These are phyloP conservation scores for Drosophila mercatorum DNA, from an alignment of 2,888 invertebrate species.

Conservation along the genomic window DNA sequence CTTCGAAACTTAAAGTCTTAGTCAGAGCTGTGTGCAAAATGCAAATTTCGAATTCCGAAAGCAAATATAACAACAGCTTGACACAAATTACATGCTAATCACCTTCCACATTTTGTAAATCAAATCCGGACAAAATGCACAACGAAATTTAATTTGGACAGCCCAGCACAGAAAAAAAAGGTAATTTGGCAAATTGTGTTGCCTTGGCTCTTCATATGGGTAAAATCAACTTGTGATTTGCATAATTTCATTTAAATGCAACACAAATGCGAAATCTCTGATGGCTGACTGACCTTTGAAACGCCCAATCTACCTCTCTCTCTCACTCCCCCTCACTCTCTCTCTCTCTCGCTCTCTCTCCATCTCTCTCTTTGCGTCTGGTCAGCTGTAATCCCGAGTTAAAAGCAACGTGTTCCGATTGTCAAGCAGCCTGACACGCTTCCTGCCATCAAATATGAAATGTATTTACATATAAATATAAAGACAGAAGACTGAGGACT, in stretches of 20 bases:
- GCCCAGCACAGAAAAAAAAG: slow-evolving; percentile 4
- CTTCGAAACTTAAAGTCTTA: neutral
- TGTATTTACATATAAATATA: slow-evolving; percentile 21
- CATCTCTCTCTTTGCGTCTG: neutral
- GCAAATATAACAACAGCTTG: slow-evolving; percentile 22
- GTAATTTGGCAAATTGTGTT: slow-evolving; percentile 40
- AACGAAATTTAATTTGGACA: slow-evolving; percentile 15
- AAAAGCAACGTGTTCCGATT: slow-evolving; percentile 44
- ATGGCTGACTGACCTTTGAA: slow-evolving; percentile 25
- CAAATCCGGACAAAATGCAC: slow-evolving; percentile 21
- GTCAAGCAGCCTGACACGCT: slow-evolving; percentile 39
- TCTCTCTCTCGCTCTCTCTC: too few species aligned
- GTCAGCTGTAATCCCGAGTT: slow-evolving; percentile 1
- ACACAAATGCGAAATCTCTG: slow-evolving; percentile 30
- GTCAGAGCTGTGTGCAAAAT: slow-evolving; percentile 3
- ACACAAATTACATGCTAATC: slow-evolving; percentile 37
- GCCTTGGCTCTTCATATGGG: slow-evolving; percentile 19
- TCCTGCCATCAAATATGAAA: slow-evolving; percentile 34
- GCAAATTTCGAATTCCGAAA: slow-evolving; percentile 21
- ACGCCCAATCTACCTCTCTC: neutral
- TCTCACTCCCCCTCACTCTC: neutral
- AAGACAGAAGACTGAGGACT: slow-evolving; percentile 15
- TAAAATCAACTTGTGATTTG: slow-evolving; percentile 34
- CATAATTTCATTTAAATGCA: slow-evolving; percentile 46
- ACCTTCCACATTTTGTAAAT: slow-evolving; percentile 22